A percentile compares a stretch with the other conserved stretches of the same genome.
These are phyloP conservation scores for Protosalanx chinensis DNA, from an alignment of 2,797 vertebrate species.

Conservation along the genomic window DNA sequence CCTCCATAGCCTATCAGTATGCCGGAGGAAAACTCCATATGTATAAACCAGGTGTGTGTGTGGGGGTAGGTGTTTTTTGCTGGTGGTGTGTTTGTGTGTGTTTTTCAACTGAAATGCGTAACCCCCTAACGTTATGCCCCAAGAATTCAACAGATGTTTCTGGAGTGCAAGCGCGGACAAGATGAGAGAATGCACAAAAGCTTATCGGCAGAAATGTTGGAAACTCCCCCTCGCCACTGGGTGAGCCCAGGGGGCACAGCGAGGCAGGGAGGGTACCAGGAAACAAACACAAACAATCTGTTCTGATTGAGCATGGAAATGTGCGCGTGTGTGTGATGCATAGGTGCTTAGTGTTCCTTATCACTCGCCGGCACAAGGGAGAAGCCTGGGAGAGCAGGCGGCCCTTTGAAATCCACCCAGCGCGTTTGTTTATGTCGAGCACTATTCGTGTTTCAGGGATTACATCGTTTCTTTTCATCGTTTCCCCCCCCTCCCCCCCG, in stretches of 20 bases:
- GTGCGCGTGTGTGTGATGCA: slow-evolving; percentile 30
- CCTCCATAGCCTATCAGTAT: background rate
- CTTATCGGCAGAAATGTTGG: slow-evolving; percentile 43
- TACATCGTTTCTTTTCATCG: slow-evolving; percentile 63
- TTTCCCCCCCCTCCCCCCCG: slow-evolving; percentile 44
- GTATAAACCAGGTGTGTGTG: slow-evolving; percentile 28
- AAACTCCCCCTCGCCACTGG: slow-evolving; percentile 39
- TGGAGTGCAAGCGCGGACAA: slow-evolving; percentile 34
- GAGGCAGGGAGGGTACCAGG: slow-evolving; percentile 34
- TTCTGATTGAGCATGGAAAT: slow-evolving; percentile 12
- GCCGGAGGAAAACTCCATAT: slow-evolving; percentile 8
- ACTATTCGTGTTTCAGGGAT: slow-evolving; percentile 62
- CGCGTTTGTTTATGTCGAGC: slow-evolving; percentile 67
- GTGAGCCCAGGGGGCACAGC: slow-evolving; percentile 30
- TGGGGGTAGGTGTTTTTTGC: background rate
- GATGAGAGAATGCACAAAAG: slow-evolving; percentile 45
- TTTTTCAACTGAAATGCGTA: slow-evolving; percentile 34
- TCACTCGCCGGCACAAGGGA: slow-evolving; percentile 54
- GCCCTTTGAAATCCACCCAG: slow-evolving; percentile 60
- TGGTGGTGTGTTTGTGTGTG: background rate
- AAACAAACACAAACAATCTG: slow-evolving; percentile 65
- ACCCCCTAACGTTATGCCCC: slow-evolving; percentile 41
- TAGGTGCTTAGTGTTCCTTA: slow-evolving; percentile 37
- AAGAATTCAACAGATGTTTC: slow-evolving; percentile 61
- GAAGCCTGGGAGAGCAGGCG: slow-evolving; percentile 44